Conservation (phyloP, 1,140 invertebrate species). For the Oreohelix idahoensis region DNA sequence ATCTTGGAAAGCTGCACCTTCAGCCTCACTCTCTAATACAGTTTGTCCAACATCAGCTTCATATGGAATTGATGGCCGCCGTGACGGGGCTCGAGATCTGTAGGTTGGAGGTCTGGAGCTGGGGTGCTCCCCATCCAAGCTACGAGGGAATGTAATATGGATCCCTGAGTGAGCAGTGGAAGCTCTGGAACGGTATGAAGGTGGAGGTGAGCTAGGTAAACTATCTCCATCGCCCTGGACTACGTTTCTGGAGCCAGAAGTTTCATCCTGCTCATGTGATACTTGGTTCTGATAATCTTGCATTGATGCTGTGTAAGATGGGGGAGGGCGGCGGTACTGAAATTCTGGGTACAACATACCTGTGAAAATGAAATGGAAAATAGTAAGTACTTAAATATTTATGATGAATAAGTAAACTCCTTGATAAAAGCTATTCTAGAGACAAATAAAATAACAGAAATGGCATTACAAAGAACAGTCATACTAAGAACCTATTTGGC, state of each 20-base stretch:
- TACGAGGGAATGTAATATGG: constrained; percentile 68
- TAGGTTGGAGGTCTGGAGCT: constrained; percentile 71
- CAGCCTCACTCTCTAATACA: constrained; percentile 33
- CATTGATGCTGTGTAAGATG: constrained; percentile 71
- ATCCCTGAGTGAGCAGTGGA: constrained; percentile 68
- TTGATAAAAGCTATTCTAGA: no score
- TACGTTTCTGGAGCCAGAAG: constrained; percentile 39
- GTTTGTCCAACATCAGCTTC: constrained; percentile 47
- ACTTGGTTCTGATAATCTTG: constrained; percentile 69
- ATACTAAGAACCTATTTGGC: no score
- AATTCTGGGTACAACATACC: constrained; percentile 71
- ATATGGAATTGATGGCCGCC: constrained; percentile 56
- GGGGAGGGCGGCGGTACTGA: constrained; percentile 69
- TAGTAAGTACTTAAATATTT: neutral
- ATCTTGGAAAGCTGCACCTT: constrained; percentile 52
- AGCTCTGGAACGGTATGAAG: constrained; percentile 68
- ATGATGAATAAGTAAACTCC: no score
- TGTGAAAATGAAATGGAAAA: constrained; percentile 42
- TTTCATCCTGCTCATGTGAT: constrained; percentile 44
- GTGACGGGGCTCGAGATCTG: constrained; percentile 59
- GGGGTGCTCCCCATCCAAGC: constrained; percentile 56
- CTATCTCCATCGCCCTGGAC: constrained; percentile 55
- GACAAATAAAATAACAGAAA: no score
- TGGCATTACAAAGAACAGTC: no score
- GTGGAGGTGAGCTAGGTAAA: constrained; percentile 68